These are phyloP conservation scores for Cistogaster globosa DNA, from an alignment of 2,888 invertebrate genomes.

Conservation along the genomic window DNA sequence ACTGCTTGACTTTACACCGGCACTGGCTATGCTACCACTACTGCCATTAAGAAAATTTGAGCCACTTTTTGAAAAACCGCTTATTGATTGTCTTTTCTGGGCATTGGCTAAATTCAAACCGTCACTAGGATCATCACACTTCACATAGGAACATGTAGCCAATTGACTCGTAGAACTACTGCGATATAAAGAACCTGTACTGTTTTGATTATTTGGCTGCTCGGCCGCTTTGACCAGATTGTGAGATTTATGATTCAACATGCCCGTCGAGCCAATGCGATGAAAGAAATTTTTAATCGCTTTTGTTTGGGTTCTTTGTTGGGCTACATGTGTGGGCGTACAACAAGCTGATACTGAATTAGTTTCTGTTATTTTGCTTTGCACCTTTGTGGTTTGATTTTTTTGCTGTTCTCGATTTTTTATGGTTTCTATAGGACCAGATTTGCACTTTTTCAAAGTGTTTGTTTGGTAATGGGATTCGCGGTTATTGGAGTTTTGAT, in stretches of 20 bases:
- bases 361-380: constrained; percentile 50
- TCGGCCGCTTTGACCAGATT: constrained; percentile 81
- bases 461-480: constrained; percentile 74
- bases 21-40: constrained; percentile 81
- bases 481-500: constrained; percentile 54
- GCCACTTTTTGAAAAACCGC: constrained; percentile 41
- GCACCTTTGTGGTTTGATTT: constrained; percentile 71
- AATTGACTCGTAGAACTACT: constrained; percentile 91
- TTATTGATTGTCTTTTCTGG: constrained; percentile 73
- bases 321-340: constrained; percentile 69
- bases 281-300: constrained; percentile 89
- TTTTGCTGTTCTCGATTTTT: constrained; percentile 78
- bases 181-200: constrained; percentile 85
- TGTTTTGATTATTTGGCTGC: constrained; percentile 76
- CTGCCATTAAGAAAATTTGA: constrained; percentile 76
- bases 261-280: constrained; percentile 90
- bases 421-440: constrained; percentile 85
- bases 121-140: constrained; percentile 92
- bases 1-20: constrained; percentile 86
- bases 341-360: constrained; percentile 38
- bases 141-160: constrained; percentile 87
- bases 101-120: constrained; percentile 87
- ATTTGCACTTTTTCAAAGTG: constrained; percentile 84
- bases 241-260: constrained; percentile 85
- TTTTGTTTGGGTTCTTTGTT: constrained; percentile 82